Evolutionary conservation across 2,113 vertebrate genomes (phyloP).

Genomic region (Paracanthobrama guichenoti): DNA sequence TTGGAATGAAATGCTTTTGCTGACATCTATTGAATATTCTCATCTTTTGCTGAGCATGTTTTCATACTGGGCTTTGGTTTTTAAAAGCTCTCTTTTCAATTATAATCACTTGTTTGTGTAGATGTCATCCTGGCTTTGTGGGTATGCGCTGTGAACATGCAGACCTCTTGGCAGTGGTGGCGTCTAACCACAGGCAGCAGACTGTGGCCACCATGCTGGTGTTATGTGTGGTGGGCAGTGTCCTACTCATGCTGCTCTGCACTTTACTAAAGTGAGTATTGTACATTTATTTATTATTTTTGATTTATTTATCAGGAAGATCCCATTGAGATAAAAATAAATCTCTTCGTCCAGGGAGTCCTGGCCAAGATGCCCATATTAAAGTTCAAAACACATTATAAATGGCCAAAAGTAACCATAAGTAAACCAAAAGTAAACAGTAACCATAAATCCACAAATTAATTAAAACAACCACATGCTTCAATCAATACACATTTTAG

Average conservation of each 20-base stretch:
- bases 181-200: slow-evolving; percentile 89
- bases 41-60: not conserved
- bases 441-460: too few relatives aligned
- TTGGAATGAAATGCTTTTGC: not conserved
- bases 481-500: too few relatives aligned
- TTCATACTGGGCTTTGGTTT: not conserved
- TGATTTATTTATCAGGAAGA: too few relatives aligned
- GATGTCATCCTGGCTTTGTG: slow-evolving; percentile 87
- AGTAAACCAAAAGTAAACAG: too few relatives aligned
- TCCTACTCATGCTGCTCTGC: slow-evolving; percentile 80
- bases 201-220: slow-evolving; percentile 87
- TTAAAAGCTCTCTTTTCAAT: not conserved
- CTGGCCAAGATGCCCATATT: too few relatives aligned
- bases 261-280: slow-evolving; percentile 90
- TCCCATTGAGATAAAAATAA: too few relatives aligned
- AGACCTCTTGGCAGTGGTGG: slow-evolving; percentile 93
- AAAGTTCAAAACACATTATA: too few relatives aligned
- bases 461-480: too few relatives aligned
- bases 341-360: too few relatives aligned
- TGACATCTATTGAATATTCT: not conserved
- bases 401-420: too few relatives aligned
- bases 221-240: slow-evolving; percentile 84
- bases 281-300: not conserved
- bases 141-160: slow-evolving; percentile 92
- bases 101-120: slow-evolving; percentile 55